Conservation (phyloP, 1,140 invertebrate genomes). For the Dreissena polymorpha region DNA sequence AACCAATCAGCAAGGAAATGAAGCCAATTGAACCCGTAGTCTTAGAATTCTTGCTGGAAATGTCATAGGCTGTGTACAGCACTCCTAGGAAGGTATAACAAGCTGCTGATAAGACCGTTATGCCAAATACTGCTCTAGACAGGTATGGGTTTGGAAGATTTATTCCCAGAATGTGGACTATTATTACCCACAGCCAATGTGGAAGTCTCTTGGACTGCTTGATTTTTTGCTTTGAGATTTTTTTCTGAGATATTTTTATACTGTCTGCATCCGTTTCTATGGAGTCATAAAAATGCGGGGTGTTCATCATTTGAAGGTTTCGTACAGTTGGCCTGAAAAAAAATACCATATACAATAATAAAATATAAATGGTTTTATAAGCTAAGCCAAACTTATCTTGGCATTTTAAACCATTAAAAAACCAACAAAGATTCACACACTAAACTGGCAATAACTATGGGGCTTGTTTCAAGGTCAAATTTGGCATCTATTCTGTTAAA, state of each 20-base stretch:
- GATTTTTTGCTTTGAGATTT: constrained; percentile 53
- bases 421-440: too few species aligned
- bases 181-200: constrained; percentile 64
- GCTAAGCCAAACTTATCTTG: too few species aligned
- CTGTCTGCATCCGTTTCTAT: constrained; percentile 8
- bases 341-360: too few species aligned
- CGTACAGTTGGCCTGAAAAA: constrained; percentile 30
- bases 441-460: too few species aligned
- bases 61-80: constrained; percentile 76
- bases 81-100: constrained; percentile 66
- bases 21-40: constrained; percentile 74
- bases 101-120: constrained; percentile 72
- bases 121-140: constrained; percentile 72
- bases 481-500: too few species aligned
- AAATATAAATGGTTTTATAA: too few species aligned
- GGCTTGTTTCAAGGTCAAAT: too few species aligned
- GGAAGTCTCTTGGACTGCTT: constrained; percentile 63
- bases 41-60: constrained; percentile 72
- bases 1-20: constrained; percentile 72
- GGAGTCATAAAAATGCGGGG: constrained; percentile 50
- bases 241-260: constrained; percentile 6
- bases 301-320: constrained; percentile 18
- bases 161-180: constrained; percentile 67
- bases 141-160: constrained; percentile 64
- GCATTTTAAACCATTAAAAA: too few species aligned